Conservation (phyloP, 1,140 invertebrate species). For the Neodiprion fabricii region DNA sequence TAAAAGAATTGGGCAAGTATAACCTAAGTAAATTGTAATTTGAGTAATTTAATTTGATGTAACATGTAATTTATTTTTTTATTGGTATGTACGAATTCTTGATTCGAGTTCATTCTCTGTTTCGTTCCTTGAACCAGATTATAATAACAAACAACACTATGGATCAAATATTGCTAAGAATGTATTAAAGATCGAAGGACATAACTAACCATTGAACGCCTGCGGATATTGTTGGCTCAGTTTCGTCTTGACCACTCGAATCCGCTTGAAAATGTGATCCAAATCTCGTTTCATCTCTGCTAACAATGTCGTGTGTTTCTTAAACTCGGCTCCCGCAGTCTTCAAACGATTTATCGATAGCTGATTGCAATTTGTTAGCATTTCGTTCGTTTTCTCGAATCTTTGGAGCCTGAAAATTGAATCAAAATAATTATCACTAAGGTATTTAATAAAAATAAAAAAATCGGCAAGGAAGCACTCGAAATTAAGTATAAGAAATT, state of each 20-base stretch:
- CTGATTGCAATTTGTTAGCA: conserved; percentile 94
- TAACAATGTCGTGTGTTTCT: conserved; percentile 85
- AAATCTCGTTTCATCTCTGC: conserved; percentile 79
- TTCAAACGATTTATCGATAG: conserved; percentile 82
- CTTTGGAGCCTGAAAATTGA: conserved; percentile 80
- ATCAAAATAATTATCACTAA: conserved; percentile 24
- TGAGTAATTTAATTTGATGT: conserved; percentile 6
- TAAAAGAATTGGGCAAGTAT: conserved; percentile 21
- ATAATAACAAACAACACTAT: too few relatives aligned
- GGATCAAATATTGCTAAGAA: too few relatives aligned
- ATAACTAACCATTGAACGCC: conserved; percentile 70
- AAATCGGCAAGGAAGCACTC: conserved; percentile 8
- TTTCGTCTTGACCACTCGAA: conserved; percentile 81
- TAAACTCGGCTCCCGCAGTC: conserved; percentile 83
- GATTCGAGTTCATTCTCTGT: too few relatives aligned
- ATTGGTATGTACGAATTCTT: too few relatives aligned
- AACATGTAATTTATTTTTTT: neutral
- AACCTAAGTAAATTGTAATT: neutral
- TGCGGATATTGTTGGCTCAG: conserved; percentile 85
- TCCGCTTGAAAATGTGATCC: conserved; percentile 80
- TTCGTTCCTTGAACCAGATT: too few relatives aligned
- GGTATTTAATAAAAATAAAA: conserved; percentile 17
- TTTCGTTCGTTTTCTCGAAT: conserved; percentile 98
- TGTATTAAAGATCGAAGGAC: too few relatives aligned
- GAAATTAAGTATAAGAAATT: neutral